Evolutionary conservation across 2,113 vertebrate genomes (phyloP).

Genomic region (Dissostichus mawsoni): DNA sequence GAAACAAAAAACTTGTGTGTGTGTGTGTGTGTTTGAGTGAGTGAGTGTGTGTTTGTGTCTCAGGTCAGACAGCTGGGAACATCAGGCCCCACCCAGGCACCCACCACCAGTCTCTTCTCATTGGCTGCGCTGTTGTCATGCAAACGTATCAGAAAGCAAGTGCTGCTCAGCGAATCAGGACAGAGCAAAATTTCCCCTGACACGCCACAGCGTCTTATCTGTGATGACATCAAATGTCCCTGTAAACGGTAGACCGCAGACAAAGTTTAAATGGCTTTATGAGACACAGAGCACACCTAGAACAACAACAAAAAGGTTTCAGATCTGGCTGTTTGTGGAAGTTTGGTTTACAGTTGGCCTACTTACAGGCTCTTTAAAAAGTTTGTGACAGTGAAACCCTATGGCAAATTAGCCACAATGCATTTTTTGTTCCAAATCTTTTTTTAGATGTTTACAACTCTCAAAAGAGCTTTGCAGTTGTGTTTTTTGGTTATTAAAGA

Average conservation of each 20-base stretch:
- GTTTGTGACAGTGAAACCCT: conserved; percentile 6
- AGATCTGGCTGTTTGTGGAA: not conserved
- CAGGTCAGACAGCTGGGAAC: conserved; percentile 57
- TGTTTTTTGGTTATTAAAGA: not conserved
- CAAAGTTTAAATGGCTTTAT: conserved; percentile 72
- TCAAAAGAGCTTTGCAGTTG: not conserved
- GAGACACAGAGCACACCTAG: conserved; percentile 30
- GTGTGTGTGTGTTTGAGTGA: not conserved
- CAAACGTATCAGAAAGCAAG: conserved; percentile 58
- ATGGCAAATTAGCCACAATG: not conserved
- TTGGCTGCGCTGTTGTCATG: conserved; percentile 78
- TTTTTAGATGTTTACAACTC: not conserved
- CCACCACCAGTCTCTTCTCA: conserved; percentile 47
- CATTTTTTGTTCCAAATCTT: not conserved
- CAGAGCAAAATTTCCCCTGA: conserved; percentile 39
- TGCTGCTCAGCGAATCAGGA: conserved; percentile 62
- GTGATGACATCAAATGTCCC: conserved; percentile 66
- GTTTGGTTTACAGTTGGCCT: conserved; percentile 17
- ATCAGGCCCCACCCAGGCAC: conserved; percentile 46
- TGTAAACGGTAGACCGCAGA: conserved; percentile 70
- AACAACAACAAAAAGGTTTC: conserved; percentile 1
- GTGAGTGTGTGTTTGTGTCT: conserved; percentile 4
- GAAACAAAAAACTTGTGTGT: conserved; percentile 55
- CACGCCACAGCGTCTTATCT: conserved; percentile 48
- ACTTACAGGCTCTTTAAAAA: not conserved